Percentiles rank a stretch among this genome's conserved stretches.
These are phyloP conservation scores for Melanotaenia boesemani DNA, from an alignment of 2,797 vertebrate genomes.

Conservation along the genomic window DNA sequence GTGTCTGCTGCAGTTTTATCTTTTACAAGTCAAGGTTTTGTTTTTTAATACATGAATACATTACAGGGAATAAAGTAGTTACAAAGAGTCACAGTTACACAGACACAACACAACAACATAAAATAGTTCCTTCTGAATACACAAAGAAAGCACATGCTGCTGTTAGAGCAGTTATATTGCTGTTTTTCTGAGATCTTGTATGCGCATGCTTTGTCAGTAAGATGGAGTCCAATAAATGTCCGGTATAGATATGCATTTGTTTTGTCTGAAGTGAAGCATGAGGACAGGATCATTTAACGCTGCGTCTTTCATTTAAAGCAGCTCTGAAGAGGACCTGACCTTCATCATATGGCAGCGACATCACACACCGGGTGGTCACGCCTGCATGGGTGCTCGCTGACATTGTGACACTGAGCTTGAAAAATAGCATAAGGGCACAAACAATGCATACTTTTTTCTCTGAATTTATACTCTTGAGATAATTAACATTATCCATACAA, in stretches of 20 bases:
- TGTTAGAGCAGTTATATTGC: background rate
- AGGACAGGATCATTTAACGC: slow-evolving; percentile 63
- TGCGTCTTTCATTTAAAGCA: slow-evolving; percentile 45
- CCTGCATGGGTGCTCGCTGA: slow-evolving; percentile 22
- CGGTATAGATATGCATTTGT: slow-evolving; percentile 14
- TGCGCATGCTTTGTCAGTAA: background rate
- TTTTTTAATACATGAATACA: slow-evolving; percentile 24
- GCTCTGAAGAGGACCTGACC: slow-evolving; percentile 56
- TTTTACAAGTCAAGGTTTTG: slow-evolving; percentile 13
- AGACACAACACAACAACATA: background rate
- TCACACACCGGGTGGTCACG: slow-evolving; percentile 9
- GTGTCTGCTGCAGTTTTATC: background rate
- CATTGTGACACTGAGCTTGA: background rate
- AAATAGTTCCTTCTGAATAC: background rate
- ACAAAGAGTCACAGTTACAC: background rate
- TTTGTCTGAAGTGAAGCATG: slow-evolving; percentile 22
- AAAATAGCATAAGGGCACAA: slow-evolving; percentile 12
- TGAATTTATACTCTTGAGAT: slow-evolving; percentile 11
- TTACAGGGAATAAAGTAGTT: slow-evolving; percentile 4
- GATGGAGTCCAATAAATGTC: slow-evolving; percentile 30
- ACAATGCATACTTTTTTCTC: background rate
- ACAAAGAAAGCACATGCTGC: background rate
- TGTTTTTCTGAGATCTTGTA: slow-evolving; percentile 16
- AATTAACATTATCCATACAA: slow-evolving; percentile 24
- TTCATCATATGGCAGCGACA: slow-evolving; percentile 44